phyloP scores from a whole-genome alignment of 2,888 invertebrate genomes.

The Ectemnius continuus region DNA sequence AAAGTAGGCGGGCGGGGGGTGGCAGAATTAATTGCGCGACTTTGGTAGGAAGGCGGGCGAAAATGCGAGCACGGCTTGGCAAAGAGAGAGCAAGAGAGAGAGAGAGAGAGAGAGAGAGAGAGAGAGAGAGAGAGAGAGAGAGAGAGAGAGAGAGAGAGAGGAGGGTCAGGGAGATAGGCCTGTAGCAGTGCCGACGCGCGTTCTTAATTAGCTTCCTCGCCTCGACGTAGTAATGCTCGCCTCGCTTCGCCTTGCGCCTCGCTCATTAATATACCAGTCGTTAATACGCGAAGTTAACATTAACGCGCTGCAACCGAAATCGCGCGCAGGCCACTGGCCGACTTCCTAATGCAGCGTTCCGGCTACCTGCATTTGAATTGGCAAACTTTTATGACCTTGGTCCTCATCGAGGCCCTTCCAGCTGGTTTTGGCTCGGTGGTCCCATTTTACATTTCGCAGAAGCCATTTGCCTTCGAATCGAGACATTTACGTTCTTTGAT shows the following conservation, averaged over 20 bases:
- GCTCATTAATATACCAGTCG: constrained; percentile 60
- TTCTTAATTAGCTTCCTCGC: constrained; percentile 62
- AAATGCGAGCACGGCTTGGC: constrained; percentile 6
- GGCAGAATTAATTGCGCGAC: constrained; percentile 1
- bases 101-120: not conserved
- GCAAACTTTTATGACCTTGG: no score
- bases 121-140: not conserved
- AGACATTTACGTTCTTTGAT: no score
- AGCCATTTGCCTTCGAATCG: no score
- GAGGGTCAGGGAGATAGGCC: constrained; percentile 44
- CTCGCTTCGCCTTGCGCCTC: constrained; percentile 36
- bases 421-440: no score
- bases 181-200: constrained; percentile 29
- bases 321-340: not conserved
- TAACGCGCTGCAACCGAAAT: constrained; percentile 33
- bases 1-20: not conserved
- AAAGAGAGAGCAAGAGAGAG: not conserved
- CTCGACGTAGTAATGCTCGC: constrained; percentile 52
- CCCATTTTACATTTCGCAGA: no score
- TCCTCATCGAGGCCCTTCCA: no score
- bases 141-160: constrained; percentile 10
- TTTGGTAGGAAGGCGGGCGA: constrained; percentile 8
- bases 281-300: constrained; percentile 49
- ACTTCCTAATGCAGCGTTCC: no score
- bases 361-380: no score